Base-by-base conservation (phyloP, 2,797 vertebrate species). In the Telmatherina bonti region DNA sequence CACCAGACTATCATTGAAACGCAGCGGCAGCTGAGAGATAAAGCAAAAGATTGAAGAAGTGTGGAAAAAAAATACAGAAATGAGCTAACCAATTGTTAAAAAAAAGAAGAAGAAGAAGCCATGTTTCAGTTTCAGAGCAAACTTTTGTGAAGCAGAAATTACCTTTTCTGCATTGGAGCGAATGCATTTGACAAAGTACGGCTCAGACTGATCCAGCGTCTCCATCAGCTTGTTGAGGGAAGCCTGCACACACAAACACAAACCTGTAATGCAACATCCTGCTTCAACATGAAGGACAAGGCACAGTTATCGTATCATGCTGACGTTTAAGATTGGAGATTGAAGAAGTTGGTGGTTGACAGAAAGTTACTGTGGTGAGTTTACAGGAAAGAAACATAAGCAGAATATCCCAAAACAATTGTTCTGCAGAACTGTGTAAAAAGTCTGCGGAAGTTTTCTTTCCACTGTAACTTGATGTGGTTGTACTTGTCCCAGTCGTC, bases 121-220 rank as follows among this genome's bases (percentile, higher is more conserved):
- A 13, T 15, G 0, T 16, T 30, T 58, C 18, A 16, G 15, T 9
- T 11, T 3, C 8, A 24, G 54, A 15, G 26, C 22, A 47, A n/a
- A 9, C 3, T 47, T 10, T 11, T 22, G 9, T 47, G n/a, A 9
- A 47, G 45, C 45, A 47, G 45, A 4, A 22, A 3, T 63, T 92
- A 99, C 97, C 97, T 99, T 99, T 68, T 99, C 97, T 0, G 97
- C 96, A 0, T 99, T 99, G 72, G 97, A 99, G 63, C 97, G 96
- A 80, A 99, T 97, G 61, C 97, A 99, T 82, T 99, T 99, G 71
- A 99, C 97, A 88, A 99, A 99, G 90, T 99, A 99, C 0, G 97
- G 97, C 85, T 99, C 97, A 3, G 97, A 97, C 64, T 99, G 97
- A 64, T 93, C 96, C 6, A 99, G 95, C 26, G 97, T 98, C 89